These are phyloP conservation scores for Sycobia sp. DNA, from an alignment of 1,140 invertebrate genomes.

Conservation along the genomic window DNA sequence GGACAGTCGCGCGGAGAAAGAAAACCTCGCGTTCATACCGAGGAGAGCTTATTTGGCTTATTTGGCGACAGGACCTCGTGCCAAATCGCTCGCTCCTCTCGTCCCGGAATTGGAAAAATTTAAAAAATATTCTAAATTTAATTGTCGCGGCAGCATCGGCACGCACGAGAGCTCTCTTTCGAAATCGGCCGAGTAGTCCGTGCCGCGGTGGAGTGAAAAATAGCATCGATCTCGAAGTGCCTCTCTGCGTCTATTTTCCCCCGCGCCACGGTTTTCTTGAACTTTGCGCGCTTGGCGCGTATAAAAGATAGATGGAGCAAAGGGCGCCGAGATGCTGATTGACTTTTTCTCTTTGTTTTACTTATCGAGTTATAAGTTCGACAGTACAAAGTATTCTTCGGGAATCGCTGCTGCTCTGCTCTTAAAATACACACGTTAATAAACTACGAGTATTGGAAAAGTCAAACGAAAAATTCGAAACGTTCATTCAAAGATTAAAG, in stretches of 20 bases:
- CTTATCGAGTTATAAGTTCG: too few relatives aligned
- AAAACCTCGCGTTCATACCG: background rate
- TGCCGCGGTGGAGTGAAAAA: constrained; percentile 55
- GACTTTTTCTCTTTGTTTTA: constrained; percentile 7
- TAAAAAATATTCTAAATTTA: constrained; percentile 65
- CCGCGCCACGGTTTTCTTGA: too few relatives aligned
- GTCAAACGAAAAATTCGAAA: too few relatives aligned
- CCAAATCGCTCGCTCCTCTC: constrained; percentile 62
- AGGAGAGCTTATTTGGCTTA: too few relatives aligned
- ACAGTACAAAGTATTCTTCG: too few relatives aligned
- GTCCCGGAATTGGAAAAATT: constrained; percentile 61
- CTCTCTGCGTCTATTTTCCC: background rate
- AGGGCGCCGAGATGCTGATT: background rate
- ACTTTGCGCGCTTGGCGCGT: too few relatives aligned
- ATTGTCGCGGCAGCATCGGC: constrained; percentile 40
- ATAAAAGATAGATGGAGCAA: too few relatives aligned
- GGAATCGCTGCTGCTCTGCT: too few relatives aligned
- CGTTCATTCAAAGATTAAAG: too few relatives aligned
- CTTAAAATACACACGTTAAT: too few relatives aligned
- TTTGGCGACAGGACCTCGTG: constrained; percentile 39
- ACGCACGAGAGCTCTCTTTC: constrained; percentile 41
- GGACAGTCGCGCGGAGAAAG: too few relatives aligned
- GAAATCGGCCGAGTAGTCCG: constrained; percentile 58
- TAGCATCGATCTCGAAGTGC: constrained; percentile 46
- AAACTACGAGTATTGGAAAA: too few relatives aligned